Conservation (phyloP, 2,888 invertebrate species). For the Eristalis tenax region DNA sequence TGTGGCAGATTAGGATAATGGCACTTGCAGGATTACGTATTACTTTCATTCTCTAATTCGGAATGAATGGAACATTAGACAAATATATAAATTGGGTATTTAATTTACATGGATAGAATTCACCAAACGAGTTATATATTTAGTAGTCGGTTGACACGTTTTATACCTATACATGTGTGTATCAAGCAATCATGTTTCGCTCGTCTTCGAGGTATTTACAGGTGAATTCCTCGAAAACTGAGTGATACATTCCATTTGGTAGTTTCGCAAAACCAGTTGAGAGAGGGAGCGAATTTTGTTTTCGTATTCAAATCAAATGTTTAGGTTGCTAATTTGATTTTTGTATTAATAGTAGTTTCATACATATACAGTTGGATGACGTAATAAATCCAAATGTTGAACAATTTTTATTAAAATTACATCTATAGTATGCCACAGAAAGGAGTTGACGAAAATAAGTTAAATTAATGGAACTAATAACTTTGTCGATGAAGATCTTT, state of each 20-base stretch:
- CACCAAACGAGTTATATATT: not conserved
- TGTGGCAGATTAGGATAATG: constrained; percentile 7
- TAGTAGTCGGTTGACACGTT: not conserved
- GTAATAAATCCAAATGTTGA: not conserved
- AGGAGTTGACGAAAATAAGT: too few relatives aligned
- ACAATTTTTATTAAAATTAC: not conserved
- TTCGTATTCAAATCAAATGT: not conserved
- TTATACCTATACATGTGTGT: not conserved
- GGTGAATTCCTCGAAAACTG: constrained; percentile 19
- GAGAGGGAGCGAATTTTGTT: not conserved
- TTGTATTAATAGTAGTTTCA: not conserved
- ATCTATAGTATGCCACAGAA: too few relatives aligned
- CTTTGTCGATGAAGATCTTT: too few relatives aligned
- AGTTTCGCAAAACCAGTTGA: constrained; percentile 20
- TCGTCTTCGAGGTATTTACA: not conserved
- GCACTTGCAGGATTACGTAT: constrained; percentile 15
- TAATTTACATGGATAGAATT: not conserved
- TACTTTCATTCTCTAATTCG: constrained; percentile 39
- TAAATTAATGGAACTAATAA: too few relatives aligned
- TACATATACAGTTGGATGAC: not conserved
- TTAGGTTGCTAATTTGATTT: not conserved
- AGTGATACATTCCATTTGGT: constrained; percentile 14
- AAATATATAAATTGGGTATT: not conserved
- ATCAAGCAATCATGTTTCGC: not conserved
- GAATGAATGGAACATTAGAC: constrained; percentile 33